Evolutionary conservation across 2,113 vertebrate genomes (phyloP).

Genomic region (Thryonomys swinderianus): DNA sequence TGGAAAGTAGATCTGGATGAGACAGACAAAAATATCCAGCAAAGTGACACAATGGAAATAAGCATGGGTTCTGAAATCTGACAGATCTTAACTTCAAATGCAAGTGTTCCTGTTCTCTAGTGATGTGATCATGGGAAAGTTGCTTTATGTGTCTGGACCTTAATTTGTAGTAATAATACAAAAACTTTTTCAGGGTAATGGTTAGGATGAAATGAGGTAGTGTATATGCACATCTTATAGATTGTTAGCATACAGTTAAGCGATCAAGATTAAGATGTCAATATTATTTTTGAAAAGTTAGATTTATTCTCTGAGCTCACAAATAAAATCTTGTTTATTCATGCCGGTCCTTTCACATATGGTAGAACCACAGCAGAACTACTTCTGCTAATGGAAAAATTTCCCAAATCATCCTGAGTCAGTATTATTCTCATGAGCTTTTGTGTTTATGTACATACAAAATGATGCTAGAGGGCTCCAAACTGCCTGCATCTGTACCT

Average conservation of each 20-base stretch:
- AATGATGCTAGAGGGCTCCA: constrained; percentile 63
- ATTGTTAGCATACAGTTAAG: background rate
- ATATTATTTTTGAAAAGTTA: constrained; percentile 15
- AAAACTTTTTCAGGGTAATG: background rate
- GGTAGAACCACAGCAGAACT: background rate
- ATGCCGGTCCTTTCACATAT: background rate
- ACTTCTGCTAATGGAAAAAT: constrained; percentile 44
- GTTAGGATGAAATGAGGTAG: background rate
- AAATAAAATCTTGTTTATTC: background rate
- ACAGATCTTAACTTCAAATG: constrained; percentile 24
- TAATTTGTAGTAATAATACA: background rate
- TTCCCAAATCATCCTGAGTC: constrained; percentile 63
- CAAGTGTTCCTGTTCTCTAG: background rate
- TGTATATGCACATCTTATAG: background rate
- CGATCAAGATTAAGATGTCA: constrained; percentile 16
- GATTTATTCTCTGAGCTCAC: background rate
- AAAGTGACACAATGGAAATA: background rate
- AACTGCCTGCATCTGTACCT: constrained; percentile 75
- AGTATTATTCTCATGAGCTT: constrained; percentile 56
- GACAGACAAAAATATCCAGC: background rate
- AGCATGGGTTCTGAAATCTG: background rate
- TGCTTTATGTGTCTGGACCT: background rate
- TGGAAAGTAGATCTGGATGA: background rate
- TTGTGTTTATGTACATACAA: constrained; percentile 66
- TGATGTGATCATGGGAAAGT: background rate